These are phyloP conservation scores for Acestrorhynchus altus DNA, from an alignment of 2,797 vertebrate genomes.

Conservation along the genomic window DNA sequence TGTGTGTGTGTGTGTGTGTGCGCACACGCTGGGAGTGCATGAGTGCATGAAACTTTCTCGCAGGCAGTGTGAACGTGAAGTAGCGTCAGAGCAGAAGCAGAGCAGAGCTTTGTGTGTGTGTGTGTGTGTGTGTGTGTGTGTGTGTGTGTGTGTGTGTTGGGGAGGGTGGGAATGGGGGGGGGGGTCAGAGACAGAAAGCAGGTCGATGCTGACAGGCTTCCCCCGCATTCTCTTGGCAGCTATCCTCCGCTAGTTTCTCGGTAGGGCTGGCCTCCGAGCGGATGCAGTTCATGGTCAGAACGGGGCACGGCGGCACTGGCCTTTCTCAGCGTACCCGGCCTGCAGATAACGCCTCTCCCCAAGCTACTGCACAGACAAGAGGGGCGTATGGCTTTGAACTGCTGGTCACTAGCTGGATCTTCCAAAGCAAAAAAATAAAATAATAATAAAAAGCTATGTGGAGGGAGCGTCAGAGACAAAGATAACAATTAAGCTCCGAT, in stretches of 20 bases:
- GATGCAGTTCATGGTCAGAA: slow-evolving; percentile 80
- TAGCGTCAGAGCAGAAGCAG: slow-evolving; percentile 42
- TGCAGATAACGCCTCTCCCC: slow-evolving; percentile 79
- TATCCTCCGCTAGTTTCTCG: slow-evolving; percentile 40
- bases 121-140: slow-evolving; percentile 7
- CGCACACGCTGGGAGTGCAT: slow-evolving; percentile 31
- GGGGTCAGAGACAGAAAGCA: slow-evolving; percentile 55
- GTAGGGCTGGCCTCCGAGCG: slow-evolving; percentile 55
- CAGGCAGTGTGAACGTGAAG: slow-evolving; percentile 51
- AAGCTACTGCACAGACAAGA: slow-evolving; percentile 60
- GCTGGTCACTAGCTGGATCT: slow-evolving; percentile 74
- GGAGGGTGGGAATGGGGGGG: neutral
- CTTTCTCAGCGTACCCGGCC: slow-evolving; percentile 77
- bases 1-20: slow-evolving; percentile 16
- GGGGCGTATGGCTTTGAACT: slow-evolving; percentile 77
- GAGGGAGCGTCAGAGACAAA: slow-evolving; percentile 70
- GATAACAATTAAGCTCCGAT: slow-evolving; percentile 71
- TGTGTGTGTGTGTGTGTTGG: slow-evolving; percentile 5
- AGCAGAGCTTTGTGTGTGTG: neutral
- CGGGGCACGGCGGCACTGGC: slow-evolving; percentile 68
- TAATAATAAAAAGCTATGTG: slow-evolving; percentile 73
- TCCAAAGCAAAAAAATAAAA: neutral
- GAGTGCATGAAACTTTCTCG: slow-evolving; percentile 42
- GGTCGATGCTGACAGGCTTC: slow-evolving; percentile 57
- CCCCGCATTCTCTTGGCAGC: slow-evolving; percentile 59